phyloP scores from a whole-genome alignment of 2,888 invertebrate species.

The Meloe dianella region DNA sequence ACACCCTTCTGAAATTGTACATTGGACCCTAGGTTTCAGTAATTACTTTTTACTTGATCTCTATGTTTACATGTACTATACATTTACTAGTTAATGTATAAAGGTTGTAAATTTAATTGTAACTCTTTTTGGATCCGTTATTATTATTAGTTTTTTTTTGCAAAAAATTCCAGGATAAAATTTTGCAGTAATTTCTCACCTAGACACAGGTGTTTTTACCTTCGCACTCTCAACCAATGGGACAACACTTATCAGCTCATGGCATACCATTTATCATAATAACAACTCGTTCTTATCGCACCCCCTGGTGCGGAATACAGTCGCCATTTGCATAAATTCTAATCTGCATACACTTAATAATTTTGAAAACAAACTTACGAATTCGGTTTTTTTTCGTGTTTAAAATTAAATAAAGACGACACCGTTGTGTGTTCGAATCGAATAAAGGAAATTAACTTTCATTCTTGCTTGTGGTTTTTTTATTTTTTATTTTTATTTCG shows the following conservation, averaged over 20 bases:
- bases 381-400: constrained; percentile 45
- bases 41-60: constrained; percentile 13
- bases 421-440: not conserved
- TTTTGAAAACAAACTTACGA: constrained; percentile 47
- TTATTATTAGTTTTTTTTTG: not conserved
- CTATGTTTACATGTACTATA: constrained; percentile 4
- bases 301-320: constrained; percentile 44
- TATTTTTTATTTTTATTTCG: constrained; percentile 11
- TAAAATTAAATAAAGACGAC: constrained; percentile 30
- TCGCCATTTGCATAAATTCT: constrained; percentile 54
- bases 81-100: constrained; percentile 1
- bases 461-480: too few relatives aligned
- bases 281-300: constrained; percentile 41
- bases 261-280: constrained; percentile 48
- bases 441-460: constrained; percentile 13
- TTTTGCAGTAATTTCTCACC: not conserved
- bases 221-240: constrained; percentile 32
- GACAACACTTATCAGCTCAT: constrained; percentile 43
- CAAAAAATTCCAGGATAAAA: constrained; percentile 1
- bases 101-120: constrained; percentile 11
- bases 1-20: constrained; percentile 12
- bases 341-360: constrained; percentile 53
- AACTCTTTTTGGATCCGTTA: not conserved
- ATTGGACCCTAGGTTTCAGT: constrained; percentile 9
- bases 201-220: constrained; percentile 15